A percentile compares a stretch with the other conserved stretches of the same genome.
Conservation (phyloP, 2,888 invertebrate genomes). For the Chaetoderma sp. region DNA sequence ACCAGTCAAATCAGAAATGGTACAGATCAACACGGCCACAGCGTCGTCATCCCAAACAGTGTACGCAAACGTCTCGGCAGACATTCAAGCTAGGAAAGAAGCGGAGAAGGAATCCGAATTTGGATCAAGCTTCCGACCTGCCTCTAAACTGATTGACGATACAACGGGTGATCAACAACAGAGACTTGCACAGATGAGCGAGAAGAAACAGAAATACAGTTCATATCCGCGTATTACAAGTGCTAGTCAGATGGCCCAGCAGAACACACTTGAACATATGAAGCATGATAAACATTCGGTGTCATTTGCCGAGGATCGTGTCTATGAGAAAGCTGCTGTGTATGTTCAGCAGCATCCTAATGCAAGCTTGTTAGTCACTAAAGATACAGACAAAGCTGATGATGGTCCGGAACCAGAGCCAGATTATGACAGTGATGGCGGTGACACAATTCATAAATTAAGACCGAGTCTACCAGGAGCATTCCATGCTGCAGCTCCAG, state of each 20-base stretch:
- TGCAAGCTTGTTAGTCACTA: constrained; percentile 57
- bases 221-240: neutral
- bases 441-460: neutral
- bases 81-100: constrained; percentile 29
- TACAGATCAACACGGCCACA: constrained; percentile 48
- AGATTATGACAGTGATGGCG: constrained; percentile 52
- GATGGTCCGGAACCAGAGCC: constrained; percentile 51
- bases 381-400: constrained; percentile 46
- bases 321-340: constrained; percentile 52
- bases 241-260: too few species aligned
- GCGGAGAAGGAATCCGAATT: constrained; percentile 40
- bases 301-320: constrained; percentile 57
- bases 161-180: neutral
- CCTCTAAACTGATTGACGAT: constrained; percentile 88
- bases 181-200: neutral
- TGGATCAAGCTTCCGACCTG: constrained; percentile 88
- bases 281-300: constrained; percentile 32
- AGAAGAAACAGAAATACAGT: neutral
- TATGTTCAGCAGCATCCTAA: constrained; percentile 61
- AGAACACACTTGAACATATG: neutral
- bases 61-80: constrained; percentile 63
- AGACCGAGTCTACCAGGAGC: too few species aligned
- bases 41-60: constrained; percentile 38
- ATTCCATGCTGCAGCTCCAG: too few species aligned
- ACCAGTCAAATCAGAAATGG: constrained; percentile 42